A percentile compares a stretch with the other conserved stretches of the same genome.
Conservation (phyloP, 2,888 invertebrate species). For the Lissonota sp. region DNA sequence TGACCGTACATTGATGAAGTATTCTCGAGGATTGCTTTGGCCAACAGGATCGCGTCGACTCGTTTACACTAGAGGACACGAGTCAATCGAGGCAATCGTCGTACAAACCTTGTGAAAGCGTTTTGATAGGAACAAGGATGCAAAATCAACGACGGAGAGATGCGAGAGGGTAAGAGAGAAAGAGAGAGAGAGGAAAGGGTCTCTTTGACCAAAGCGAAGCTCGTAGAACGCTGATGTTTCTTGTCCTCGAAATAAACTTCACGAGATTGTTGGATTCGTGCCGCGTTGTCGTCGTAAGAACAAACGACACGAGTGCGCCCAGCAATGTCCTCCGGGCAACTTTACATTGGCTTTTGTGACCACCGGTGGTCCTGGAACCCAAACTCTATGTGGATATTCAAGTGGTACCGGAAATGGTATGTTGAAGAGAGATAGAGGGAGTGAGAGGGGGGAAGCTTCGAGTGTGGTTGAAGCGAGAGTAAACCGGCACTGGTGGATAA, state of each 20-base stretch:
- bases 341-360: conserved; percentile 29
- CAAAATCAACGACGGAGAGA: neutral
- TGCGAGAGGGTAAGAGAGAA: conserved; percentile 27
- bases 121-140: conserved; percentile 3
- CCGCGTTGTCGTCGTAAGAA: conserved; percentile 55
- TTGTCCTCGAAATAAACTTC: conserved; percentile 68
- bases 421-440: conserved; percentile 1
- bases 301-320: conserved; percentile 58
- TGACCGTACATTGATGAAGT: conserved; percentile 12
- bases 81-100: neutral
- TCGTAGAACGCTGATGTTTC: conserved; percentile 30
- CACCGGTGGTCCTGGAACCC: conserved; percentile 39
- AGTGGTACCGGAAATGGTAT: conserved; percentile 60
- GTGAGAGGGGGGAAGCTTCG: conserved; percentile 16
- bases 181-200: conserved; percentile 60
- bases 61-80: conserved; percentile 43
- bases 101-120: neutral
- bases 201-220: conserved; percentile 60
- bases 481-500: conserved; percentile 63
- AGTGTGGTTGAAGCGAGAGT: conserved; percentile 38
- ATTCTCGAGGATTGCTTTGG: conserved; percentile 40
- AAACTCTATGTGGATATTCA: conserved; percentile 53
- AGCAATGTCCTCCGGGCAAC: conserved; percentile 49
- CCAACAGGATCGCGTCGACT: conserved; percentile 36
- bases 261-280: conserved; percentile 41